Base-by-base conservation (phyloP, 1,140 invertebrate species). In the Hyles vespertilio region DNA sequence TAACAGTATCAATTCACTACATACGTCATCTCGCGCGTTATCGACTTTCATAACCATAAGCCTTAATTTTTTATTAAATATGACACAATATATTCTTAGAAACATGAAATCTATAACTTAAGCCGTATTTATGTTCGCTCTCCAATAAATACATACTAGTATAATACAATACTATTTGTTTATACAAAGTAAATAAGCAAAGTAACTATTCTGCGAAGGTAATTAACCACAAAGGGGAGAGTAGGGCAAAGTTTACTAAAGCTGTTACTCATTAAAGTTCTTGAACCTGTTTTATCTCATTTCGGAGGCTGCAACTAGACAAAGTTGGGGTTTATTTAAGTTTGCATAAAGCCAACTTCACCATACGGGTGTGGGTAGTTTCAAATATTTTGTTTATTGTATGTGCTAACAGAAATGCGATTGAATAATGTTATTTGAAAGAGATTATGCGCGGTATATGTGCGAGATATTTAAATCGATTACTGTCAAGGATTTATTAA, bases 241-340 rank as follows among this genome's bases (percentile, higher is more conserved):
- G 49, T 57, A 54, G 66, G 63, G 10, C 65, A 52, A 77, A 77
- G 63, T 78, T 79, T 67, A 69, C 62, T 63, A 62, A 75, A 75
- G 63, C 70, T 69, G 69, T 72, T 72, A 69, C 69, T 80, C 71
- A 74, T 77, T 76, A 70, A 78, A 78, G 62, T 78, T 74, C 74
- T 72, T 72, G 67, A 72, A 70, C 69, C 72, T 77, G 72, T 75
- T 77, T 81, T 74, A 79, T 77, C 76, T 75, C 66, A 74, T 77
- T 76, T 72, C 60, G 59, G 72, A 66, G 63, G 69, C 65, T 76
- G 66, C 63, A 70, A 66, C 65, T 65, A 65, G 62, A 62, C 61
- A 59, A 58, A 61, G 55, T 63, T 50, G 55, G 56, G 57, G 65
- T 69, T 72, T 74, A 63, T 72, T 66, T 68, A 72, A 75, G 70